Base-by-base conservation (phyloP, 2,113 vertebrate genomes). In the Pachyramphus minor region DNA sequence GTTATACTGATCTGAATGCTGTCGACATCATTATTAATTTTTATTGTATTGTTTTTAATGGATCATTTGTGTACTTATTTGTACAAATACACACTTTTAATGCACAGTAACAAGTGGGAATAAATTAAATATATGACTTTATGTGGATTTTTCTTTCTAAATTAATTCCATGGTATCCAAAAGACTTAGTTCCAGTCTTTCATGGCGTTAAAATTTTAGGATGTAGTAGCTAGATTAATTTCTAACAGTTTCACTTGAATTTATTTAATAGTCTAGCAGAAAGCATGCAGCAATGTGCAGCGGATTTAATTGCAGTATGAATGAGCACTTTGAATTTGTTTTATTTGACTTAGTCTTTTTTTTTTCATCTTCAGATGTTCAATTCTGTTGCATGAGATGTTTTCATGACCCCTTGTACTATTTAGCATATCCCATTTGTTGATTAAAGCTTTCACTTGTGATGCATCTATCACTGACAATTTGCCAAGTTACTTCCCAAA, bases 281-380 rank as follows among this genome's bases (percentile, higher is more conserved):
- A 93, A 41, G 52, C 62, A 35, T 25, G 20, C 53, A 74, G 14
- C 41, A 66, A 19, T 19, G 8, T 84, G 77, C 80, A 78, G 84
- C 81, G 67, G 50, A 66, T 95, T 91, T 96, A 95, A 87, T 12
- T 96, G 76, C 64, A 77, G 69, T 56, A 22, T 80, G 42, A 81
- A 67, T 35, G 35, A 93, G 53, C 1, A 5, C 58, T 95, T 86
- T 25, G 62, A 56, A 41, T 95, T 96, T 87, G 14, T 58, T 96
- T 87, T 73, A 33, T 87, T 84, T 87, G 37, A 44, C 39, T 83
- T 89, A 72, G 28, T 49, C 50, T 84, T 79, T 83, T 59, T 64
- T 69, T 64, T 60, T 88, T 41, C 35, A 60, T 66, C 66, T 75
- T 87, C 68, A 56, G 50, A 68, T 89, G 67, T 80, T 92, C 56